Evolutionary conservation across 2,888 invertebrate genomes (phyloP).

Genomic region (Spialia ferax): DNA sequence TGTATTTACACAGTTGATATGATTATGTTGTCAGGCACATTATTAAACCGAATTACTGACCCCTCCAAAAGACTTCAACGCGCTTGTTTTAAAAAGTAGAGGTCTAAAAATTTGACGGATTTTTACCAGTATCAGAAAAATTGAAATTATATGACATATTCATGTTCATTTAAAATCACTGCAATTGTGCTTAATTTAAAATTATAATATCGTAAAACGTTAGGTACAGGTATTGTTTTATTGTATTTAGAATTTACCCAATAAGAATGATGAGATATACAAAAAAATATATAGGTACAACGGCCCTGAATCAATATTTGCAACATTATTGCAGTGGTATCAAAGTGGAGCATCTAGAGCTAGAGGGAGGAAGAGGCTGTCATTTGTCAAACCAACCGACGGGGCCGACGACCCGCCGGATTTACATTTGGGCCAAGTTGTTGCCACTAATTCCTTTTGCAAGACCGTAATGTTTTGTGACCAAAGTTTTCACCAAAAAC

Average conservation of each 20-base stretch:
- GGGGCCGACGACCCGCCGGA: slow-evolving; percentile 45
- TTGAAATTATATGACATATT: too few relatives aligned
- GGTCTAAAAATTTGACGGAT: slow-evolving; percentile 47
- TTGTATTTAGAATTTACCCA: not conserved
- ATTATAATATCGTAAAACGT: not conserved
- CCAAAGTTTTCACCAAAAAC: not conserved
- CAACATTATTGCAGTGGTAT: slow-evolving; percentile 47
- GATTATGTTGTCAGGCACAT: not conserved
- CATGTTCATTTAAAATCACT: too few relatives aligned
- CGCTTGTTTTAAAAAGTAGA: slow-evolving; percentile 51
- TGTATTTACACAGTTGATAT: too few relatives aligned
- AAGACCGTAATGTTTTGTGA: not conserved
- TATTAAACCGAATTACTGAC: slow-evolving; percentile 14
- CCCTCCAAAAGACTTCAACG: slow-evolving; percentile 79
- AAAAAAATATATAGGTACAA: not conserved
- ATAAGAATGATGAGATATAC: not conserved
- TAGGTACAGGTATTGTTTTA: too few relatives aligned
- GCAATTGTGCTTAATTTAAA: too few relatives aligned
- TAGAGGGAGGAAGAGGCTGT: slow-evolving; percentile 49
- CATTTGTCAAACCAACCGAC: slow-evolving; percentile 55
- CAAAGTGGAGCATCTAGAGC: slow-evolving; percentile 60
- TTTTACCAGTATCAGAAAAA: too few relatives aligned
- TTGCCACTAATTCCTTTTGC: slow-evolving; percentile 25
- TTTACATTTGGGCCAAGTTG: slow-evolving; percentile 45
- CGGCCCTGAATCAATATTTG: slow-evolving; percentile 18